Evolutionary conservation across 1,140 invertebrate species (phyloP), one percentile per base, ranked within the genome.

Genomic region (Branchinecta lindahli): DNA sequence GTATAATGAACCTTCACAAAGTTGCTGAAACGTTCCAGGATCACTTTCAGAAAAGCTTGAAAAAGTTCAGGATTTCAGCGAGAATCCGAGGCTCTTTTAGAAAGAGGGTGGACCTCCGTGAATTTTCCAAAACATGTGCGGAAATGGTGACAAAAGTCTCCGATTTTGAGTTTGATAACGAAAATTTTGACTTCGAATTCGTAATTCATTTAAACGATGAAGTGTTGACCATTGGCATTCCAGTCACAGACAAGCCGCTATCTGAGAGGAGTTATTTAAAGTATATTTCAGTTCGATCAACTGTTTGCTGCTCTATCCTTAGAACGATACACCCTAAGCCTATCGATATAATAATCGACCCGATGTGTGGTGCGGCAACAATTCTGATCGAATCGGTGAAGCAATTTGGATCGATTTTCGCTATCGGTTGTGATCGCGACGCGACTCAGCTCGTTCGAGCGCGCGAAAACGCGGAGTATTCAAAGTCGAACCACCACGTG

Each of bases 331-430:
- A 70, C 65, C 18, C 72, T 8, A 33, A 47, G 5, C 15, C 46
- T 9, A 44, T 66, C 2, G 72, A 70, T 45, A 44, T 72, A 6
- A 45, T 73, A 8, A 44, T 73, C 9, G 72, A 73, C 47, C 72
- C 72, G 2, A 73, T 73, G 72, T 72, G 71, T 45, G 72, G 72
- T 45, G 72, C 72, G 10, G 72, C 47, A 21, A 73, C 72, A 18
- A 73, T 73, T 61, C 45, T 73, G 45, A 52, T 70, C n/a, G 72
- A 73, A 65, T 70, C 70, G 8, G n/a, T 46, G 8, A 45, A 20
- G 46, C 65, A 72, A 61, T 71, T 68, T 68, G 12, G 15, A 18
- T 45, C 66, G 21, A 46, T 45, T 15, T 21, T 45, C 47, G 70
- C 67, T n/a, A 44, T 72, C 44, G 72, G 69, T 12, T 45, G 71